A percentile compares a stretch with the other conserved stretches of the same genome.
phyloP scores from a whole-genome alignment of 2,888 invertebrate species.

The Tiphia femorata region DNA sequence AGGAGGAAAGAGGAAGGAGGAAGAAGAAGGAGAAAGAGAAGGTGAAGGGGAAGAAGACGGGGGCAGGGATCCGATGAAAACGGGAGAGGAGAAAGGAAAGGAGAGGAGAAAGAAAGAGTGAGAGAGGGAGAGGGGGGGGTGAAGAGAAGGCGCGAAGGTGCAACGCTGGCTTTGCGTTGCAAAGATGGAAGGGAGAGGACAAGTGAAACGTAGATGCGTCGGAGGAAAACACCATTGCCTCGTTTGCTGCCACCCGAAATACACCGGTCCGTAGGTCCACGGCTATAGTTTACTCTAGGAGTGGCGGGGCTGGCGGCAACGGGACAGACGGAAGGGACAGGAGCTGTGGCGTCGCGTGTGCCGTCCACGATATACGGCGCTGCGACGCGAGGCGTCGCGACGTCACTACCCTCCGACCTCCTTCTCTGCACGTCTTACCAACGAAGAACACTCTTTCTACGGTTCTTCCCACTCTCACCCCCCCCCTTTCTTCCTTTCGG shows the following conservation, averaged over 20 bases:
- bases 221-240: conserved; percentile 19
- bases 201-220: conserved; percentile 9
- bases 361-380: conserved; percentile 17
- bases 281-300: conserved; percentile 23
- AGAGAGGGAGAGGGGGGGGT: neutral
- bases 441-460: conserved; percentile 8
- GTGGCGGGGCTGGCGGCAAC: conserved; percentile 5
- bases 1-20: conserved; percentile 21
- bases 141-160: neutral
- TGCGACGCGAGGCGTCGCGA: conserved; percentile 15
- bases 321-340: conserved; percentile 16
- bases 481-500: neutral
- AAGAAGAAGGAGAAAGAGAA: conserved; percentile 3
- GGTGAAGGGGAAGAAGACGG: neutral
- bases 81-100: neutral
- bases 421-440: conserved; percentile 2
- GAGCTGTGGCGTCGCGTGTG: conserved; percentile 25
- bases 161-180: neutral
- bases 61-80: neutral
- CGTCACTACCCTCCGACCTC: conserved; percentile 9
- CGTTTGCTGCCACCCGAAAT: conserved; percentile 30
- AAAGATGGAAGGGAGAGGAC: conserved; percentile 6
- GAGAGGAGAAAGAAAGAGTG: neutral
- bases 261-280: conserved; percentile 18
- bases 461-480: neutral